These are phyloP conservation scores for Homarus gammarus DNA, from an alignment of 2,888 invertebrate species.

Conservation along the genomic window DNA sequence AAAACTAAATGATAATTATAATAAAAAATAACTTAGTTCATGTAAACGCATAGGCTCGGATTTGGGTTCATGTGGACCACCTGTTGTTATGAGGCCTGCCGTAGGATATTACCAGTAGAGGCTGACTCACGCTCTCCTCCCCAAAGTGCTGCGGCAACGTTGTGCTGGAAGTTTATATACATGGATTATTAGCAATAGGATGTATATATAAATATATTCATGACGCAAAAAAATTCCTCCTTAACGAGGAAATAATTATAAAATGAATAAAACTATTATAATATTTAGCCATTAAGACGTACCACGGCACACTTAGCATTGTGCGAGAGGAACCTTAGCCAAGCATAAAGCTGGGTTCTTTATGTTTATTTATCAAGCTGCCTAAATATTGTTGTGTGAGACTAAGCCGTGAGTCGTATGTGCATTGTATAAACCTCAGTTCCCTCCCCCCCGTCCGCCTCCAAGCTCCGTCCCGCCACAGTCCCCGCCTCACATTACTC, in stretches of 20 bases:
- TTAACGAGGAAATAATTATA: constrained; percentile 58
- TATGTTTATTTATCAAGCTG: constrained; percentile 66
- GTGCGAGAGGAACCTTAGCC: constrained; percentile 43
- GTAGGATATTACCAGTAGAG: not conserved
- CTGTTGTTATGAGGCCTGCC: constrained; percentile 3
- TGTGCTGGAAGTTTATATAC: constrained; percentile 52
- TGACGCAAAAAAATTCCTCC: constrained; percentile 60
- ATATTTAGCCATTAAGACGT: constrained; percentile 57
- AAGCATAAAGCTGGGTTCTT: constrained; percentile 37
- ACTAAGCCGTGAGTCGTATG: constrained; percentile 66
- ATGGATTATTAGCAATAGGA: constrained; percentile 66
- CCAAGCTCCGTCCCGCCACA: not conserved
- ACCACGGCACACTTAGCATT: constrained; percentile 54
- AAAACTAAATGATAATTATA: not conserved
- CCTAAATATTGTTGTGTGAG: constrained; percentile 70
- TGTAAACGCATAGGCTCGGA: constrained; percentile 28
- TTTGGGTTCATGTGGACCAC: constrained; percentile 30
- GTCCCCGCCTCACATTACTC: constrained; percentile 2
- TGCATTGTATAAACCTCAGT: constrained; percentile 65
- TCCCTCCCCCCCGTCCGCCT: constrained; percentile 22
- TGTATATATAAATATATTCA: constrained; percentile 68
- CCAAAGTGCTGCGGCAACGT: constrained; percentile 40
- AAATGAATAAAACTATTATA: constrained; percentile 66
- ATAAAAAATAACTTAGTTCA: not conserved
- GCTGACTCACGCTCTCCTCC: constrained; percentile 17